Evolutionary conservation across 2,797 vertebrate genomes (phyloP).

Genomic region (Paratrypauchen microcephalus): DNA sequence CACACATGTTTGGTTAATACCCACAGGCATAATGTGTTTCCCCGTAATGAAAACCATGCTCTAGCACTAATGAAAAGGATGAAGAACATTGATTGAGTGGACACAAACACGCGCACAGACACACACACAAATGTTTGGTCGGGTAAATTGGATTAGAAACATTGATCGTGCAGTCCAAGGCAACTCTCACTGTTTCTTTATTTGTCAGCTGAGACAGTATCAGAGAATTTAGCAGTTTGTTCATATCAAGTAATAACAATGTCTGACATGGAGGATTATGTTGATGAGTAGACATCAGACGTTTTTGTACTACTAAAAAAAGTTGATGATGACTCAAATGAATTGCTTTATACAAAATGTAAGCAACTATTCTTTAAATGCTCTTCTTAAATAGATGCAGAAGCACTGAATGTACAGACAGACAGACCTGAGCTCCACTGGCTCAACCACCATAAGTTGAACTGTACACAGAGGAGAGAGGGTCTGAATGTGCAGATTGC

Average conservation of each 20-base stretch:
- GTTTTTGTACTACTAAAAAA: background rate
- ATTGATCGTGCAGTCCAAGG: conserved; percentile 62
- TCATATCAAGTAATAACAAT: conserved; percentile 43
- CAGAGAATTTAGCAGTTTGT: conserved; percentile 49
- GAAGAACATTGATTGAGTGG: conserved; percentile 66
- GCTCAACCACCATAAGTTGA: conserved; percentile 21
- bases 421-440: conserved; percentile 20
- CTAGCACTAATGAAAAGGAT: conserved; percentile 70
- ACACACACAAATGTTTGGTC: conserved; percentile 43
- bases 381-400: background rate
- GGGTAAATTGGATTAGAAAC: conserved; percentile 57
- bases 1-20: conserved; percentile 49
- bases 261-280: conserved; percentile 14
- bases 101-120: conserved; percentile 53
- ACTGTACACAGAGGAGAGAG: conserved; percentile 27
- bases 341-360: background rate
- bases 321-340: background rate
- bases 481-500: conserved; percentile 37
- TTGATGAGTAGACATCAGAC: background rate
- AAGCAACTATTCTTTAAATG: background rate
- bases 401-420: background rate
- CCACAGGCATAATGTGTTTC: conserved; percentile 61
- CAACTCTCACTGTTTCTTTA: conserved; percentile 56
- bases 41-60: conserved; percentile 72
- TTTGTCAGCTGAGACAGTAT: conserved; percentile 35